Base-by-base conservation (phyloP, 1,140 invertebrate species). In the Tetraneura akinire region DNA sequence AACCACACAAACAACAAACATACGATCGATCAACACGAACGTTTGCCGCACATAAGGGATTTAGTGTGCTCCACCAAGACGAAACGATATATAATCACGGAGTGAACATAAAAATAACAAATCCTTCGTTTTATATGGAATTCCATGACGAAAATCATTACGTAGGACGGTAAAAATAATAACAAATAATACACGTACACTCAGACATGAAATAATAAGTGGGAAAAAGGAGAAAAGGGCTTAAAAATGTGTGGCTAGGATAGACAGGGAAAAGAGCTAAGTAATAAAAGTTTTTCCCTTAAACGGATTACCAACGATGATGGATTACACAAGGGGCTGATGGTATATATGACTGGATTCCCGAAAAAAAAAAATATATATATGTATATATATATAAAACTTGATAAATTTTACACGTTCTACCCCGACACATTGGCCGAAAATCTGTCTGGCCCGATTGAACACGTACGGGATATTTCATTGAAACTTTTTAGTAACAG, bases 211-310 rank as follows among this genome's bases (percentile, higher is more conserved):
- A 37, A 74, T 51, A 53, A 74, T 26, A n/a, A 45, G 73, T n/a
- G 53, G 29, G 21, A 32, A 8, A n/a, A n/a, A 6, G 37, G 53
- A 9, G 21, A 26, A 18, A 78, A 18, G 55, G 55, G 55, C 55
- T 62, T 78, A 62, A 78, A 78, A 76, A 76, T 57, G 49, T 32
- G 51, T 76, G 53, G 32, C 49, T 21, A 60, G 21, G 55, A 18
- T 16, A 21, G 45, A 26, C 6, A 21, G 21, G 37, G 26, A 18
- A 21, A 37, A n/a, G 49, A 57, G 53, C 51, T 76, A 76, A 76
- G 73, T 76, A 76, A 76, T 62, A 78, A 78, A 78, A 78, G 74
- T 78, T 78, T 78, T 78, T 78, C 74, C 37, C 55, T 78, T 47
- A 62, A 78, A 78, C 74, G 55, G 53, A 78, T 62, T 62, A 76